These are phyloP conservation scores for Gadopsis marmoratus DNA, from an alignment of 2,797 vertebrate species.

Conservation along the genomic window DNA sequence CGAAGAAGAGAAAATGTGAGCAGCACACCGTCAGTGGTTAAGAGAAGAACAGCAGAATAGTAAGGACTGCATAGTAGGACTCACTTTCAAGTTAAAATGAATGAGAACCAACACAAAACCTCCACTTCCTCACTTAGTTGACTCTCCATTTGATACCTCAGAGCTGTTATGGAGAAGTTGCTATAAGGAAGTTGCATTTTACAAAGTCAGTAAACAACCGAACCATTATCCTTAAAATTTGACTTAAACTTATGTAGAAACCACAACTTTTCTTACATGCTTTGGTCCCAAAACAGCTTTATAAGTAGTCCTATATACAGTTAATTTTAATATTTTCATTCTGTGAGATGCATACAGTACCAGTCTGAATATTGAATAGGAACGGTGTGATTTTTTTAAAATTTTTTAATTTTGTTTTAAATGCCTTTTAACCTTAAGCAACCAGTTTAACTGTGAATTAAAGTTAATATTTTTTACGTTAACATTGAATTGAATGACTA, in stretches of 20 bases:
- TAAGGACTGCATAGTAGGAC: not conserved
- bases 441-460: not conserved
- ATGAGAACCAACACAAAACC: not conserved
- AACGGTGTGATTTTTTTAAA: too few species aligned
- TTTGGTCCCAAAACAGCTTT: not conserved
- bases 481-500: not conserved
- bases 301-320: not conserved
- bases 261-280: not conserved
- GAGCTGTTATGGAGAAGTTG: not conserved
- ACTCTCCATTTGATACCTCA: not conserved
- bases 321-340: not conserved
- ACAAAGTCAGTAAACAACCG: not conserved
- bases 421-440: not conserved
- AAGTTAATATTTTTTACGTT: too few species aligned
- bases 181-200: not conserved
- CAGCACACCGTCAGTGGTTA: conserved; percentile 18
- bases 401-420: not conserved
- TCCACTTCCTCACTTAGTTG: not conserved
- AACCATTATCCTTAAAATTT: too few species aligned
- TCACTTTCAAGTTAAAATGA: not conserved
- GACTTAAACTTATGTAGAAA: not conserved
- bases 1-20: conserved; percentile 30
- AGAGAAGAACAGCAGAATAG: conserved; percentile 9
- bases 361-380: not conserved
- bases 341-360: not conserved